Conservation (phyloP, 2,113 vertebrate species). For the Platichthys stellatus region DNA sequence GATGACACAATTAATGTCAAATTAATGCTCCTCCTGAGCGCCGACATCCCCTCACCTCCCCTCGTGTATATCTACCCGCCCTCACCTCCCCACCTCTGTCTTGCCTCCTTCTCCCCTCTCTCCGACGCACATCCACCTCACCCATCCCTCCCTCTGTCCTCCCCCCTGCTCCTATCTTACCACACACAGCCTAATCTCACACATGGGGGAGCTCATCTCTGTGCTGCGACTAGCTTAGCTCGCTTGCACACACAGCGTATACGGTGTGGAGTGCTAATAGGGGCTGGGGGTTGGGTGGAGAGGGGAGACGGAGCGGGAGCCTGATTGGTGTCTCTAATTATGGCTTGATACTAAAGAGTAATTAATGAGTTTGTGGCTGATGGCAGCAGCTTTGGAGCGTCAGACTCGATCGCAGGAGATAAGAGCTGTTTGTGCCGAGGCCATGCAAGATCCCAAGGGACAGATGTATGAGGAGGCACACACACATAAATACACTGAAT, state of each 20-base stretch:
- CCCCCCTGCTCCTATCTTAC: slow-evolving; percentile 35
- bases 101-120: slow-evolving; percentile 16
- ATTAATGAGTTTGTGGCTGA: slow-evolving; percentile 82
- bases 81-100: slow-evolving; percentile 48
- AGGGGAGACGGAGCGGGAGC: slow-evolving; percentile 42
- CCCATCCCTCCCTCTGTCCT: slow-evolving; percentile 6
- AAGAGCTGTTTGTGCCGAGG: slow-evolving; percentile 70
- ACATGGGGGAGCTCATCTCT: slow-evolving; percentile 67
- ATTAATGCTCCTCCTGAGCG: slow-evolving; percentile 73
- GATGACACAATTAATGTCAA: slow-evolving; percentile 81
- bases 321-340: slow-evolving; percentile 83
- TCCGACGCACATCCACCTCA: slow-evolving; percentile 37
- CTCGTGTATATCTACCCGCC: slow-evolving; percentile 52
- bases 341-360: slow-evolving; percentile 83
- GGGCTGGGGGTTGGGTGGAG: slow-evolving; percentile 31
- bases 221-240: slow-evolving; percentile 62
- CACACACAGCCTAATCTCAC: slow-evolving; percentile 69
- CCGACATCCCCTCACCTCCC: slow-evolving; percentile 60
- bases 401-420: slow-evolving; percentile 73
- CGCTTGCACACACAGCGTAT: slow-evolving; percentile 46
- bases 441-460: slow-evolving; percentile 61
- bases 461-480: slow-evolving; percentile 11
- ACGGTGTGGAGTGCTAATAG: slow-evolving; percentile 65
- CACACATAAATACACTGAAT: slow-evolving; percentile 35
- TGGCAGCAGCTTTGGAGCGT: slow-evolving; percentile 76